Percentiles rank a stretch among this genome's conserved stretches.
Evolutionary conservation across 2,113 vertebrate species (phyloP).

Genomic region (Etheostoma cragini): DNA sequence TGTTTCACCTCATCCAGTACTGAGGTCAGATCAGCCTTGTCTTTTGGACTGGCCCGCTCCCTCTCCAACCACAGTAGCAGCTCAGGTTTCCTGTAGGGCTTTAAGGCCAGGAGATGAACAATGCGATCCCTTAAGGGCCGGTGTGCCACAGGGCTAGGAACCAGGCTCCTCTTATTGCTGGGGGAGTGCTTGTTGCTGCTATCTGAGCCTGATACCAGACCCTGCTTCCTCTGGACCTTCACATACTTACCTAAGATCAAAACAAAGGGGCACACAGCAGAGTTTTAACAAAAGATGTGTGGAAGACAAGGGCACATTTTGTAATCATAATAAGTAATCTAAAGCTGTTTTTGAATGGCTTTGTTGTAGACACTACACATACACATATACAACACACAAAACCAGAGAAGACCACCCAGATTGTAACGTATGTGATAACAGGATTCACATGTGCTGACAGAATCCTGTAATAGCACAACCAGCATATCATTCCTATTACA

Average conservation of each 20-base stretch:
- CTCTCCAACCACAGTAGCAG: constrained; percentile 82
- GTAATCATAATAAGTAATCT: constrained; percentile 33
- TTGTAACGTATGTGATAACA: constrained; percentile 58
- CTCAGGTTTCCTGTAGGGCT: constrained; percentile 83
- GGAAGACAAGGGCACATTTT: neutral
- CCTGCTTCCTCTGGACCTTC: constrained; percentile 79
- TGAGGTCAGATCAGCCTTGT: constrained; percentile 79
- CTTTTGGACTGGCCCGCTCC: constrained; percentile 75
- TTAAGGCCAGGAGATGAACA: constrained; percentile 83
- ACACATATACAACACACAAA: constrained; percentile 6
- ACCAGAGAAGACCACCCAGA: constrained; percentile 8
- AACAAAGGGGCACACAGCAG: constrained; percentile 47
- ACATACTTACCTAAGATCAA: constrained; percentile 81
- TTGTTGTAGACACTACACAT: neutral
- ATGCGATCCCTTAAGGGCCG: constrained; percentile 81
- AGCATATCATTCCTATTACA: constrained; percentile 45
- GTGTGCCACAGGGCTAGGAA: constrained; percentile 72
- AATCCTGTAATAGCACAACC: constrained; percentile 51
- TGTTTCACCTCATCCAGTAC: constrained; percentile 84
- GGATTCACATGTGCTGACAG: constrained; percentile 43
- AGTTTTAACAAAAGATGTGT: constrained; percentile 19
- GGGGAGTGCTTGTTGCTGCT: constrained; percentile 82
- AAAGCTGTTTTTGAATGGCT: constrained; percentile 31
- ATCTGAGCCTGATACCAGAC: constrained; percentile 62
- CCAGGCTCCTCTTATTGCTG: constrained; percentile 78